Evolutionary conservation across 2,888 invertebrate genomes (phyloP).

Genomic region (Lasioglossum pauxillum): DNA sequence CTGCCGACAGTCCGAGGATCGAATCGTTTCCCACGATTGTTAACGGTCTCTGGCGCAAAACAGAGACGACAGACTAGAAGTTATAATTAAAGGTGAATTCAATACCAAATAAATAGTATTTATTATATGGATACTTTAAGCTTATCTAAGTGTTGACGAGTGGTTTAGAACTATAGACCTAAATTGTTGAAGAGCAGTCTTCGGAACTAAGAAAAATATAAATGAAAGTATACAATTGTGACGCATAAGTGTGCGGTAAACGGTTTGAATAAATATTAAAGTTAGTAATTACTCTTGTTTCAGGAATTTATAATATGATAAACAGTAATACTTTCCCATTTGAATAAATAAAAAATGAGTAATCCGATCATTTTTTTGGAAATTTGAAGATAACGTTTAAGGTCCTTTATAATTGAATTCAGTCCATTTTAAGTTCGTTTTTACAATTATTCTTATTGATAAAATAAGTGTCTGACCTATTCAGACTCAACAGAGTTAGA

Average conservation of each 20-base stretch:
- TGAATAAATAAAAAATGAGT: background rate
- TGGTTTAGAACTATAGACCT: background rate
- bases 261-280: background rate
- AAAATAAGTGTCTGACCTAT: background rate
- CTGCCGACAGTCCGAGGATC: background rate
- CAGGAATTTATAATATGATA: background rate
- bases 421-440: background rate
- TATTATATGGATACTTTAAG: background rate
- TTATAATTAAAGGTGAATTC: background rate
- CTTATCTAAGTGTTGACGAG: background rate
- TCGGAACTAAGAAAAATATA: background rate
- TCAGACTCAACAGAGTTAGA: too few relatives aligned
- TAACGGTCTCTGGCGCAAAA: background rate
- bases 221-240: background rate
- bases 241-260: background rate
- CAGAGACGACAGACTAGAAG: background rate
- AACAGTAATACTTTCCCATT: background rate
- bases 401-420: background rate
- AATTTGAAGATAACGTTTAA: background rate
- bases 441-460: background rate
- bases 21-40: slow-evolving; percentile 14
- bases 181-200: background rate
- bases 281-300: background rate
- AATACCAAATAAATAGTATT: background rate
- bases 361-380: background rate